These are phyloP conservation scores for Anguilla megastoma DNA, from an alignment of 2,797 vertebrate species.

Conservation along the genomic window DNA sequence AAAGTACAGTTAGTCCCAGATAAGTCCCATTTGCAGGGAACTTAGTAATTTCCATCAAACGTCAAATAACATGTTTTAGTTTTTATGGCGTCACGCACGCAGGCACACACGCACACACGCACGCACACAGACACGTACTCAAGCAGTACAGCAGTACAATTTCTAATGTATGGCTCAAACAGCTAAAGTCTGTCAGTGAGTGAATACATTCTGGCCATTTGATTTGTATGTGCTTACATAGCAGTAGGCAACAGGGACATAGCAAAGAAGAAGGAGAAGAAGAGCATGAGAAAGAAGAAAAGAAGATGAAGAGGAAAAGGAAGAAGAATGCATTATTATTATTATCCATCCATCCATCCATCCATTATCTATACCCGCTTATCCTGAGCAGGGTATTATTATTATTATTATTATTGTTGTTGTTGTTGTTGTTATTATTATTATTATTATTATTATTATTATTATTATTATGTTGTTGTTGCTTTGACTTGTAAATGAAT, in stretches of 20 bases:
- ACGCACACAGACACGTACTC: too few relatives aligned
- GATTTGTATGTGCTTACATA: background rate
- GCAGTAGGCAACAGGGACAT: background rate
- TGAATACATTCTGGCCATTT: background rate
- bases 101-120: background rate
- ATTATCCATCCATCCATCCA: too few relatives aligned
- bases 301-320: background rate
- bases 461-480: too few relatives aligned
- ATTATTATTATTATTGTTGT: background rate
- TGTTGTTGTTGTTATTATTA: background rate
- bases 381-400: too few relatives aligned
- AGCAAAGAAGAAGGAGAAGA: background rate
- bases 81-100: background rate
- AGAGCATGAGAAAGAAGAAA: background rate
- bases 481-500: too few relatives aligned
- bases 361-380: too few relatives aligned
- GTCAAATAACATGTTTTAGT: constrained; percentile 1
- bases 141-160: background rate
- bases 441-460: background rate
- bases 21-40: background rate
- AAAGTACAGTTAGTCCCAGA: background rate
- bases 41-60: background rate
- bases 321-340: background rate
- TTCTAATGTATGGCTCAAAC: constrained; percentile 2
- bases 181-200: background rate